phyloP scores from a whole-genome alignment of 2,888 invertebrate species.

The Gnatocerus cornutus region DNA sequence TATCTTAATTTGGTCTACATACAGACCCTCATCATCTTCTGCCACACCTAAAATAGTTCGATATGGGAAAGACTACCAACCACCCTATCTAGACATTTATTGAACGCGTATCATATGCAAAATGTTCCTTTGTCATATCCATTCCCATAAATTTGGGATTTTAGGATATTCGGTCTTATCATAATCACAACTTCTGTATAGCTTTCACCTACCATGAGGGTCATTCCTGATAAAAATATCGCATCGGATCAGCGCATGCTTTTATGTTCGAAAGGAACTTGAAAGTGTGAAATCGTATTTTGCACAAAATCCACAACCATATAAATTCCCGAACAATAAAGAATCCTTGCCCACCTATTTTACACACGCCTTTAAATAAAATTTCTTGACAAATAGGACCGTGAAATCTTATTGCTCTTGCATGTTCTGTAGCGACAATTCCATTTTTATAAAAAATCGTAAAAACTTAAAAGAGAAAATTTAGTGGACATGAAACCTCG shows the following conservation, averaged over 20 bases:
- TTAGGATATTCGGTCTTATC: conserved; percentile 61
- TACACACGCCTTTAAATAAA: conserved; percentile 34
- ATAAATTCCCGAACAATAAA: conserved; percentile 40
- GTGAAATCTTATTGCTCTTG: conserved; percentile 23
- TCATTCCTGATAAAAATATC: conserved; percentile 48
- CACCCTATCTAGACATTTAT: conserved; percentile 53
- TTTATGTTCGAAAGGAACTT: conserved; percentile 39
- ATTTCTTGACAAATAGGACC: conserved; percentile 39
- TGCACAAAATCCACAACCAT: conserved; percentile 26
- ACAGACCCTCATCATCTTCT: conserved; percentile 40
- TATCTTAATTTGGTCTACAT: conserved; percentile 39
- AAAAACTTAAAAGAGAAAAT: not conserved
- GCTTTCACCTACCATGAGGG: conserved; percentile 45
- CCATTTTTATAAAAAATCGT: conserved; percentile 12
- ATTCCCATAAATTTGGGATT: conserved; percentile 66
- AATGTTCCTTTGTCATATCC: conserved; percentile 67
- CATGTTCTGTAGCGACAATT: conserved; percentile 13
- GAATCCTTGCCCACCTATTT: conserved; percentile 31
- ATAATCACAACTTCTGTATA: conserved; percentile 45
- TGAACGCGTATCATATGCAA: conserved; percentile 64
- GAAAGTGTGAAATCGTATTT: conserved; percentile 33
- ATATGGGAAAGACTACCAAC: conserved; percentile 42
- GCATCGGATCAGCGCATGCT: conserved; percentile 41
- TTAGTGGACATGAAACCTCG: too few species aligned
- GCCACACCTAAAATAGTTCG: conserved; percentile 48